Conservation (phyloP, 2,113 vertebrate genomes). For the Carlito syrichta region DNA sequence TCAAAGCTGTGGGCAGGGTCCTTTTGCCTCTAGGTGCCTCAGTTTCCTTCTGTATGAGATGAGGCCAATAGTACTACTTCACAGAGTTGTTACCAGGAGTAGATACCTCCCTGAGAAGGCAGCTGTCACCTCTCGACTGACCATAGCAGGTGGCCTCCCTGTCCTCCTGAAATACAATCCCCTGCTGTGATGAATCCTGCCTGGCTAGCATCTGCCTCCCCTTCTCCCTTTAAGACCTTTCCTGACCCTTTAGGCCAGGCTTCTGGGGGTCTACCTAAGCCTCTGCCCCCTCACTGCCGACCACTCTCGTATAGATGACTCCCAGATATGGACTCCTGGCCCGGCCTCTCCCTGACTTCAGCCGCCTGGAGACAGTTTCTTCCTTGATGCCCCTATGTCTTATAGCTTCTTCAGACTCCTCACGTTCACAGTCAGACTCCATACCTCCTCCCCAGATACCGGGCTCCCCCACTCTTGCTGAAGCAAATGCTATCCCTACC, state of each 20-base stretch:
- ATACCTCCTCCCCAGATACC: fast-evolving
- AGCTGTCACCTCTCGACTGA: neutral
- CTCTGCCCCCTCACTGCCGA: neutral
- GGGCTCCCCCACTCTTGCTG: neutral
- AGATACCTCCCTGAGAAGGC: neutral
- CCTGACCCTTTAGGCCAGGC: neutral
- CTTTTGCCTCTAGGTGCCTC: neutral
- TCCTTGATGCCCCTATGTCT: neutral
- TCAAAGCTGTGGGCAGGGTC: neutral
- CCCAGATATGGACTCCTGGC: neutral
- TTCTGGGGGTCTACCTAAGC: neutral
- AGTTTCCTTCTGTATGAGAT: neutral
- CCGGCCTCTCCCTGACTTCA: neutral
- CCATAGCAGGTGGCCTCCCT: neutral
- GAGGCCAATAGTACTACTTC: neutral
- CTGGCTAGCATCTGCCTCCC: neutral
- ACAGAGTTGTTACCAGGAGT: neutral
- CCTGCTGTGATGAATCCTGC: no score
- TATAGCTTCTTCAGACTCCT: neutral
- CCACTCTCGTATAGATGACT: neutral
- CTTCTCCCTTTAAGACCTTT: neutral
- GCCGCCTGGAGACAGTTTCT: neutral
- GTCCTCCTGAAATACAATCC: neutral
- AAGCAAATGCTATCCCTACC: neutral
- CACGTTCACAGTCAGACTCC: neutral